Evolutionary conservation across 2,113 vertebrate genomes (phyloP).

Genomic region (Xenopus tropicalis): UCB_Xtro_10.0 CM004451.2:78607001-78607500

Average conservation of each 20-base stretch:
- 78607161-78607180: neutral
- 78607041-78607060: no score
- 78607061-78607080: no score
- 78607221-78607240: slow-evolving; percentile 30
- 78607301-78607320: slow-evolving; percentile 69
- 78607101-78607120: no score
- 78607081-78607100: no score
- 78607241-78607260: slow-evolving; percentile 8
- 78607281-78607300: slow-evolving; percentile 69
- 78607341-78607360: slow-evolving; percentile 71
- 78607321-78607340: slow-evolving; percentile 66
- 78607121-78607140: no score
- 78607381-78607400: slow-evolving; percentile 47
- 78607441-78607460: slow-evolving; percentile 63
- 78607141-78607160: no score
- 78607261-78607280: slow-evolving; percentile 42
- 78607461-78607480: slow-evolving; percentile 61
- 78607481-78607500: slow-evolving; percentile 64
- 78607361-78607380: slow-evolving; percentile 51
- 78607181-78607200: slow-evolving; percentile 1
- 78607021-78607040: no score
- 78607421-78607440: slow-evolving; percentile 67
- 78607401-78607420: slow-evolving; percentile 65
- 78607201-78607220: neutral
- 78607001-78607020: no score